phyloP scores from a whole-genome alignment of 2,113 vertebrate species.

The Dendrocopos noguchii region DNA sequence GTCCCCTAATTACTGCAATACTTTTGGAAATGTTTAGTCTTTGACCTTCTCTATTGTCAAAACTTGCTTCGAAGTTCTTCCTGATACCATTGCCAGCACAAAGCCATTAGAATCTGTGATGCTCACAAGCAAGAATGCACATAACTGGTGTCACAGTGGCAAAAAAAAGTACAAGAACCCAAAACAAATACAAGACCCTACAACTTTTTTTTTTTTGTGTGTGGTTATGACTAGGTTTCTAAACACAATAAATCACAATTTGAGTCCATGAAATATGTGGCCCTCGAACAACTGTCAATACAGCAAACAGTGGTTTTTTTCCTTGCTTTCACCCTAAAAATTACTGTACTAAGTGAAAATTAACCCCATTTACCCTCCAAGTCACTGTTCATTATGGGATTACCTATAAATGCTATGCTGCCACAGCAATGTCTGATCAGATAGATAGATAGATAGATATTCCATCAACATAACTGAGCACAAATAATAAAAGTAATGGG shows the following conservation, averaged over 20 bases:
- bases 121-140: not conserved
- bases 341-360: not conserved
- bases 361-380: conserved; percentile 27
- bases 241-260: not conserved
- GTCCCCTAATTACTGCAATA: not conserved
- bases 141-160: not conserved
- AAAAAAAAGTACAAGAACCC: not conserved
- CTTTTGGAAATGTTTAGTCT: conserved; percentile 38
- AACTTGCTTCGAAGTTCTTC: not conserved
- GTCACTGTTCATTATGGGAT: not conserved
- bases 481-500: conserved; percentile 33
- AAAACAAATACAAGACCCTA: not conserved
- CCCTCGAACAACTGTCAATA: not conserved
- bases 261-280: not conserved
- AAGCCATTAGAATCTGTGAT: not conserved
- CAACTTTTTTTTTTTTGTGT: not conserved
- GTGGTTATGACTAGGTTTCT: not conserved
- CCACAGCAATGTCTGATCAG: not conserved
- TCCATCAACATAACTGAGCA: not conserved
- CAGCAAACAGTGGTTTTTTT: not conserved
- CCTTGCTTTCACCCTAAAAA: not conserved
- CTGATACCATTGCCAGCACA: not conserved
- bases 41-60: conserved; percentile 40
- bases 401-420: not conserved
- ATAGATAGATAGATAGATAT: not conserved